These are phyloP conservation scores for Rhegmatorhina hoffmannsi DNA, from an alignment of 2,113 vertebrate genomes.

Conservation along the genomic window DNA sequence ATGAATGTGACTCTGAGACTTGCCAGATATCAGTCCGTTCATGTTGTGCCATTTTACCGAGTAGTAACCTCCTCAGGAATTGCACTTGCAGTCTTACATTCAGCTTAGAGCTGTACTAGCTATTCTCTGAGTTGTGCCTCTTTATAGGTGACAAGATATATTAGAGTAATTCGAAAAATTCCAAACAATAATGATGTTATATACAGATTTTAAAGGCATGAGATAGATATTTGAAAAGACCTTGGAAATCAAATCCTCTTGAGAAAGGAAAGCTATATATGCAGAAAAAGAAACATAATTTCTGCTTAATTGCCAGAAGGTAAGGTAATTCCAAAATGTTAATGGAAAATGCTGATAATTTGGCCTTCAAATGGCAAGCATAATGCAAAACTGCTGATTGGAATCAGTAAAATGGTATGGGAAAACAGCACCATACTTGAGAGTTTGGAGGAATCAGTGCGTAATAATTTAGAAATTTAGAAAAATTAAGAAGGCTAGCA, in stretches of 20 bases:
- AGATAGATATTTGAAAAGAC: neutral
- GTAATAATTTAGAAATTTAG: neutral
- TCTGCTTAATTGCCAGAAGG: neutral
- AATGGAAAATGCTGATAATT: constrained; percentile 4
- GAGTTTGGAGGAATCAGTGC: neutral
- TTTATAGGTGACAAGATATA: neutral
- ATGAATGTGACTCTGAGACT: neutral
- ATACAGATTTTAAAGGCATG: neutral
- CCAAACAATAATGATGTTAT: neutral
- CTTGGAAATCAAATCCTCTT: neutral
- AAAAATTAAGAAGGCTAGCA: neutral
- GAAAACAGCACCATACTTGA: neutral
- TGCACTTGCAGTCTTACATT: neutral
- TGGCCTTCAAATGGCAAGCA: constrained; percentile 6
- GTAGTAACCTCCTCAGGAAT: neutral
- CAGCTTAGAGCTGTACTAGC: neutral
- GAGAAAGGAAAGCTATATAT: neutral
- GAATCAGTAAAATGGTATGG: neutral
- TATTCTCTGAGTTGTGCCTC: neutral
- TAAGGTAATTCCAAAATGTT: neutral
- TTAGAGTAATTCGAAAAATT: neutral
- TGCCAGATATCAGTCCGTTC: neutral
- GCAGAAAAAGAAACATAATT: neutral
- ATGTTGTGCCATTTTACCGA: neutral
- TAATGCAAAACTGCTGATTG: neutral